phyloP scores from a whole-genome alignment of 2,888 invertebrate genomes.

The Hartigia nigra region DNA sequence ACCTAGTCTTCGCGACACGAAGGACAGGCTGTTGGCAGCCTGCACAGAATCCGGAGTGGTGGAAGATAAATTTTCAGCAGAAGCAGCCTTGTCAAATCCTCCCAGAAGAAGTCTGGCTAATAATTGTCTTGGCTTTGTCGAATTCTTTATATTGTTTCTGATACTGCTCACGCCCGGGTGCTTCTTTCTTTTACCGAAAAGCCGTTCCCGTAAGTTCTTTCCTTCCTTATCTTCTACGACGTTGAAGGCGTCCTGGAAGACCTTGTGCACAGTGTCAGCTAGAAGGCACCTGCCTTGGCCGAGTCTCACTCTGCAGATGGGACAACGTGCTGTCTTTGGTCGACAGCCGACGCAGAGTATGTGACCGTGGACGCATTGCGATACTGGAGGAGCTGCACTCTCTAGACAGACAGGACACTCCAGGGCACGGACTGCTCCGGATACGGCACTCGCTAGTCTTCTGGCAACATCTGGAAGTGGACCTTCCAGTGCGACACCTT shows the following conservation, averaged over 20 bases:
- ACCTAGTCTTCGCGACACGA: slow-evolving; percentile 11
- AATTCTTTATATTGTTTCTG: not conserved
- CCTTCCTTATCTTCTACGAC: slow-evolving; percentile 23
- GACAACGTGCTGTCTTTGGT: slow-evolving; percentile 70
- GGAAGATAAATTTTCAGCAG: slow-evolving; percentile 55
- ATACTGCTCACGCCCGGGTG: not conserved
- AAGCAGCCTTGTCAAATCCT: slow-evolving; percentile 52
- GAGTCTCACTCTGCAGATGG: slow-evolving; percentile 70
- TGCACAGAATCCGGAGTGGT: slow-evolving; percentile 2
- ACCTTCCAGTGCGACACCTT: slow-evolving; percentile 47
- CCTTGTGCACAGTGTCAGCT: slow-evolving; percentile 57
- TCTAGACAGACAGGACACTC: slow-evolving; percentile 76
- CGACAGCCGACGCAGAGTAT: slow-evolving; percentile 72
- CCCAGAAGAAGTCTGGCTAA: slow-evolving; percentile 31
- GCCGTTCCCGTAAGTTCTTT: slow-evolving; percentile 30
- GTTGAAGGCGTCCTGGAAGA: slow-evolving; percentile 53
- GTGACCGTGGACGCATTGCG: slow-evolving; percentile 75
- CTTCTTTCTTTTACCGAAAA: slow-evolving; percentile 27
- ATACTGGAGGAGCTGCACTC: slow-evolving; percentile 72
- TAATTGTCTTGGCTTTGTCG: slow-evolving; percentile 12
- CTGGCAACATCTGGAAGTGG: slow-evolving; percentile 58
- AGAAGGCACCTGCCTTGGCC: slow-evolving; percentile 61
- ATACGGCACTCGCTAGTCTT: slow-evolving; percentile 55
- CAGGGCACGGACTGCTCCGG: slow-evolving; percentile 59
- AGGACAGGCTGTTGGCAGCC: slow-evolving; percentile 21